Conservation (phyloP, 2,113 vertebrate species). For the Odocoileus virginianus region DNA sequence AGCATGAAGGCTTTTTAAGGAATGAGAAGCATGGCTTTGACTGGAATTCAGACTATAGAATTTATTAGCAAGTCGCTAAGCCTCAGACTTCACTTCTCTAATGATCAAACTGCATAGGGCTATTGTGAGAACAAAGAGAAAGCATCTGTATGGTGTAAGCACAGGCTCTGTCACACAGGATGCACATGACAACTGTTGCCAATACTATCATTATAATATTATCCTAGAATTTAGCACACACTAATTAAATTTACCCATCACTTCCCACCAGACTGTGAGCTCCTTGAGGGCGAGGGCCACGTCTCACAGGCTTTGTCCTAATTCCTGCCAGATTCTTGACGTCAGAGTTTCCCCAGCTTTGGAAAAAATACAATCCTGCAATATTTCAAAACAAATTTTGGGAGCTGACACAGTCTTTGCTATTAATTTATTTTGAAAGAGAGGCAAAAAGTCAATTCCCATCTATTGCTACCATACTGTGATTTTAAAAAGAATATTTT, state of each 20-base stretch:
- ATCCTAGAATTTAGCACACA: neutral
- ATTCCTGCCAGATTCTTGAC: neutral
- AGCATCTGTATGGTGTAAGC: rapidly evolving
- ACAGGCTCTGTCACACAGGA: neutral
- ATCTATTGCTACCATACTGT: neutral
- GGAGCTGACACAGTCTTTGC: neutral
- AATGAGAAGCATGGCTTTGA: neutral
- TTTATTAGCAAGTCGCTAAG: neutral
- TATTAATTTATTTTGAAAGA: neutral
- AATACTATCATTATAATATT: neutral
- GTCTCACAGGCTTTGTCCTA: neutral
- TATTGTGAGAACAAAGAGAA: neutral
- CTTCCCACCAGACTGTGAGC: neutral
- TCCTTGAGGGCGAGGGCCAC: neutral
- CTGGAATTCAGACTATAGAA: neutral
- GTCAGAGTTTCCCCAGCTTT: neutral
- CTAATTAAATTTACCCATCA: too few species aligned
- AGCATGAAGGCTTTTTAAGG: neutral
- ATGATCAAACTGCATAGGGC: neutral
- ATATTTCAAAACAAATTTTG: neutral
- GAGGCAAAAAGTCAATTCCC: neutral
- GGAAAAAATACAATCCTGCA: neutral
- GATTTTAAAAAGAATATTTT: neutral
- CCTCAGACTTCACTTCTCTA: neutral
- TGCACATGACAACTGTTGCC: neutral